Percentiles rank a stretch among this genome's conserved stretches.
Conservation (phyloP, 2,888 invertebrate genomes). For the Euphydryas editha region DNA sequence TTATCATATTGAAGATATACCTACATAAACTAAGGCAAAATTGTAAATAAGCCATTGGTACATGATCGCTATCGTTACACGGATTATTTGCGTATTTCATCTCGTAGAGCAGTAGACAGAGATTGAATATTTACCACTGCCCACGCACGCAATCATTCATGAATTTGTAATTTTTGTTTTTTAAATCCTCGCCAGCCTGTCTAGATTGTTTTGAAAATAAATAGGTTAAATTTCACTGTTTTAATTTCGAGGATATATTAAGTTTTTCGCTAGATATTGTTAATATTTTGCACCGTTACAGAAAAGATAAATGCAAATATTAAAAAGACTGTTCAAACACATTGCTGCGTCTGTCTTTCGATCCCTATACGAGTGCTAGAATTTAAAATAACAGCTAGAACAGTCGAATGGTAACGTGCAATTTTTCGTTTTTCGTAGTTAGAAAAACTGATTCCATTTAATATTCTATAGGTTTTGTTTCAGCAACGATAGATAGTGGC, state of each 20-base stretch:
- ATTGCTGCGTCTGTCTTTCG: not conserved
- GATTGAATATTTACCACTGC: conserved; percentile 25
- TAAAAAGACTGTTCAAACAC: not conserved
- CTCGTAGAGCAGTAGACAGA: conserved; percentile 26
- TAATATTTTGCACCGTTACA: not conserved
- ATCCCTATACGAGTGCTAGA: not conserved
- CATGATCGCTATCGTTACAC: conserved; percentile 20
- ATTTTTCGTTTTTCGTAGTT: conserved; percentile 27
- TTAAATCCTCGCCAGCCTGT: not conserved
- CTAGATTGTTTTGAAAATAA: not conserved
- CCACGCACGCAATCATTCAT: conserved; percentile 29
- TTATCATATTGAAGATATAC: not conserved
- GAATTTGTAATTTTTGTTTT: conserved; percentile 22
- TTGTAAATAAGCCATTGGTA: conserved; percentile 19
- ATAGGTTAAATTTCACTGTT: not conserved
- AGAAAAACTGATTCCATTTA: conserved; percentile 33
- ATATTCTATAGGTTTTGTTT: conserved; percentile 39
- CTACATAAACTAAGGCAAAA: not conserved
- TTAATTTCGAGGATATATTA: not conserved
- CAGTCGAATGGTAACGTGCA: conserved; percentile 24
- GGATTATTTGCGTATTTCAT: conserved; percentile 30
- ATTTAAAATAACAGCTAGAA: not conserved
- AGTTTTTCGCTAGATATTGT: not conserved
- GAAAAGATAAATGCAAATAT: not conserved
- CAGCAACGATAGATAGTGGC: conserved; percentile 33